These are phyloP conservation scores for Elachura formosa DNA, from an alignment of 2,113 vertebrate species.

Conservation along the genomic window DNA sequence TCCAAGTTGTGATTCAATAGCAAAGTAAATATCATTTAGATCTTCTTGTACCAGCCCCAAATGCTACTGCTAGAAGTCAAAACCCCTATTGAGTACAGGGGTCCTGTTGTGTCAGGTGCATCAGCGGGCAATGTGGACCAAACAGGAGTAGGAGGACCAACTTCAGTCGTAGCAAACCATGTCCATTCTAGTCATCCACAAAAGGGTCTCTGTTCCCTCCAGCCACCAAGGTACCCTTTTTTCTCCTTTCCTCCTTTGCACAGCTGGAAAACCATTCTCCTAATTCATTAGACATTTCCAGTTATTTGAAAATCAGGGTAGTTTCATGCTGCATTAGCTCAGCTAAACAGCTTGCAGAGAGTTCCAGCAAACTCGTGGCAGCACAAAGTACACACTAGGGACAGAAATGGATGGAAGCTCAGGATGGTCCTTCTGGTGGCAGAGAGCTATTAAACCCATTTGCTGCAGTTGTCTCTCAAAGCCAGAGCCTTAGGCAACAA, in stretches of 20 bases:
- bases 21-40: not conserved
- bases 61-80: not conserved
- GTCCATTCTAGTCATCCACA: not conserved
- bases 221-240: not conserved
- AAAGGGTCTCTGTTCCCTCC: not conserved
- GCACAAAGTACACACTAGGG: not conserved
- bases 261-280: not conserved
- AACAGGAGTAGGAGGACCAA: not conserved
- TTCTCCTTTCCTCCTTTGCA: not conserved
- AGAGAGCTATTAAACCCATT: not conserved
- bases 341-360: not conserved
- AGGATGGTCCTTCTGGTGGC: not conserved
- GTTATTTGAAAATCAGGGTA: not conserved
- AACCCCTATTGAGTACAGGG: not conserved
- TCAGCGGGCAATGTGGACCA: not conserved
- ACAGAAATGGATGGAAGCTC: not conserved
- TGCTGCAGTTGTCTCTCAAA: not conserved
- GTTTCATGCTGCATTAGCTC: conserved; percentile 15
- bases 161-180: not conserved
- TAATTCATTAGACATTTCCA: not conserved
- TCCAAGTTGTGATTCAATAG: not conserved
- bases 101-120: not conserved
- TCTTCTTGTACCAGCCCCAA: not conserved
- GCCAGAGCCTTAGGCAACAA: not conserved
- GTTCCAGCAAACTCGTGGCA: not conserved